Base-by-base conservation (phyloP, 2,797 vertebrate species). In the Hemitrygon akajei region DNA sequence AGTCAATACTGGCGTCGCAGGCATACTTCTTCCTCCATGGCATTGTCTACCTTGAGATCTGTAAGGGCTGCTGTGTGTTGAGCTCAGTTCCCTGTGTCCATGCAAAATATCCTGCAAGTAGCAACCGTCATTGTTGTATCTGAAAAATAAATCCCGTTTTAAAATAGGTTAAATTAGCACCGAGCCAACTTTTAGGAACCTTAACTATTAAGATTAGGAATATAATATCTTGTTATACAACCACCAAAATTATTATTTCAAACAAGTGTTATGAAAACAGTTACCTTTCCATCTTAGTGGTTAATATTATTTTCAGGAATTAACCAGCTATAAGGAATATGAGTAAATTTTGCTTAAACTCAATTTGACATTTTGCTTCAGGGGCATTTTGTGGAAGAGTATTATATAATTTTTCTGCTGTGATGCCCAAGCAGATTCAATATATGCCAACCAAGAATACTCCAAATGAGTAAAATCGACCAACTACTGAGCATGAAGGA, bases 1-100 rank as follows among this genome's bases (percentile, higher is more conserved):
- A 14, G 98, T 98, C 84, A 99, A 98, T 93, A 99, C 97, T 0
- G 98, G 99, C 0, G 98, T 99, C 1, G 97, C 98, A 14, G 99
- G 98, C 98, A 99, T 98, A 96, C 98, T 99, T 94, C 97, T 97
- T 0, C 98, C 97, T 0, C 98, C 98, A 0, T 94, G 96, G 0
- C 97, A 96, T 94, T 97, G 97, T 87, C 97, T 96, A 94, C 97
- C 97, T 94, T 96, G 95, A 0, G 95, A 95, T 94, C 96, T 97
- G 94, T 97, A 98, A 0, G 97, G 97, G 95, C 98, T 99, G 96
- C 96, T 97, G 95, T 98, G 97, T 37, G 97, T 97, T 0, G 97
- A 98, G 92, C 97, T 97, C 80, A 96, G 96, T 47, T 98, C 97
- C 94, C 96, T 97, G 95, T 94, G 95, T 95, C 6, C 94, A 94